Evolutionary conservation across 2,888 invertebrate species (phyloP), one percentile per base, ranked within the genome.

Genomic region (Lycocerus yunnanus): DNA sequence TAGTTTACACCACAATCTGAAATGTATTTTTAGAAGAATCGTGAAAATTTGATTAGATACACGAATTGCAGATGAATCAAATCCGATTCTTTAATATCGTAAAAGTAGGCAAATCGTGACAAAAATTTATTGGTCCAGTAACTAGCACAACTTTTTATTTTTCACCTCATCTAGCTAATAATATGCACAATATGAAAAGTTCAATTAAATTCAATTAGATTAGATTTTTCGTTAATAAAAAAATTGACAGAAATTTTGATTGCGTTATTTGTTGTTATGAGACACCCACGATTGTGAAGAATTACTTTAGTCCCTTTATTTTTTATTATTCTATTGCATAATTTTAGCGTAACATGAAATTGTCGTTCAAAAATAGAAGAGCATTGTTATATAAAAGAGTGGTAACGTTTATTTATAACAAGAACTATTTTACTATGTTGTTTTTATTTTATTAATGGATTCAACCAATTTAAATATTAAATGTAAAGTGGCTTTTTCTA

Each of bases 91-190:
- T 43, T n/a, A 43, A 43, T 43, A 43, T 43, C 43, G n/a, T 43
- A 43, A 43, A 43, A n/a, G 43, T 43, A 43, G n/a, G 43, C 43
- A 43, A 43, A 43, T 43, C 43, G n/a, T 43, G 43, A 43, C 43
- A n/a, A 43, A 43, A 43, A 43, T n/a, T n/a, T 43, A 43, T 43
- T 43, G 6, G 43, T n/a, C n/a, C n/a, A 43, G 43, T n/a, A 43
- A 43, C 69, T 61, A 69, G 21, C 18, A 60, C 63, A 63, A 69
- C 63, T 63, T 69, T 69, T 69, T n/a, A 43, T 43, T 43, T 43
- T 43, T n/a, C n/a, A 43, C 43, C n/a, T 43, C 6, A n/a, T 43
- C n/a, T n/a, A 43, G n/a, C n/a, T n/a, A n/a, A 43, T 43, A 43
- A 43, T n/a, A n/a, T 43, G n/a, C 43, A 43, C 6, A n/a, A 43